Conservation (phyloP, 2,888 invertebrate species). For the Flexamia atlantica region DNA sequence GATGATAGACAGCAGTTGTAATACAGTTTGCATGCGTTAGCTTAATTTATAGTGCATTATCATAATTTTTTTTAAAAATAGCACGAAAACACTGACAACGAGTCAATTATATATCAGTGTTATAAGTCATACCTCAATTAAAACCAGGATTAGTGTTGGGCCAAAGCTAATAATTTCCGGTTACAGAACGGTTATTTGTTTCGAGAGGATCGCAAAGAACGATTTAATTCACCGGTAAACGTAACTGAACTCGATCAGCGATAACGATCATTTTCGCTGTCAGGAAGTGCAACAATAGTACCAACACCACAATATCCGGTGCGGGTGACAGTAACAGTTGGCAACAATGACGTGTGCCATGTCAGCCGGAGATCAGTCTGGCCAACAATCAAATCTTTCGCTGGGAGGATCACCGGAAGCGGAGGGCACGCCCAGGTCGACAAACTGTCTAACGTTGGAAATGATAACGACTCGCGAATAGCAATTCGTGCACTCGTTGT, state of each 20-base stretch:
- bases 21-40: too few species aligned
- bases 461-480: slow-evolving; percentile 25
- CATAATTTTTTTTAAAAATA: too few species aligned
- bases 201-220: too few species aligned
- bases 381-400: slow-evolving; percentile 15
- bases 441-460: slow-evolving; percentile 5
- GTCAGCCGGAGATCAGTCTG: slow-evolving; percentile 20
- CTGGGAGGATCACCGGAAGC: not conserved
- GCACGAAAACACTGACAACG: too few species aligned
- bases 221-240: not conserved
- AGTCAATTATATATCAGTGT: too few species aligned
- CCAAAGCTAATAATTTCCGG: too few species aligned
- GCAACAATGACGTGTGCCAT: slow-evolving; percentile 45
- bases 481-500: not conserved
- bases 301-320: slow-evolving; percentile 43
- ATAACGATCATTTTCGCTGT: not conserved
- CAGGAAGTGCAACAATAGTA: slow-evolving; percentile 31
- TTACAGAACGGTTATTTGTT: too few species aligned
- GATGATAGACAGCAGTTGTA: too few species aligned
- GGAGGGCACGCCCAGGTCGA: not conserved
- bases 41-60: too few species aligned
- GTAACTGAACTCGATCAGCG: not conserved
- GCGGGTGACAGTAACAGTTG: slow-evolving; percentile 19
- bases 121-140: too few species aligned
- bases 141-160: too few species aligned